Conservation (phyloP, 2,113 vertebrate genomes). For the Otus sunia region DNA sequence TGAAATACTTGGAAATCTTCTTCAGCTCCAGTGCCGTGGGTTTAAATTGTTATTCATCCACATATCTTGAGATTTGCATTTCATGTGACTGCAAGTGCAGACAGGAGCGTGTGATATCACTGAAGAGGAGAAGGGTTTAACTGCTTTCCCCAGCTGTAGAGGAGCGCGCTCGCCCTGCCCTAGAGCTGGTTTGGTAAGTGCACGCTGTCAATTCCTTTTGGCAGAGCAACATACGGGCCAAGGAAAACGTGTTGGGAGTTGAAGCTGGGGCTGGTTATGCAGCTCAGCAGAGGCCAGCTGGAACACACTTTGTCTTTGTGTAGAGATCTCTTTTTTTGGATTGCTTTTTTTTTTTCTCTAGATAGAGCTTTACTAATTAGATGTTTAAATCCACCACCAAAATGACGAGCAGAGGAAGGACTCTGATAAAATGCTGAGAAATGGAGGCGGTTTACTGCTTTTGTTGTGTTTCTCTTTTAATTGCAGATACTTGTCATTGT, state of each 20-base stretch:
- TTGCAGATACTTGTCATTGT: neutral
- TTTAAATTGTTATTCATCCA: neutral
- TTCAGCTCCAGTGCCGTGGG: neutral
- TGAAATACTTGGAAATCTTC: neutral
- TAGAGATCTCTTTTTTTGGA: neutral
- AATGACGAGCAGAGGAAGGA: neutral
- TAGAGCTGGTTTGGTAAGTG: neutral
- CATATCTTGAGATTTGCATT: neutral
- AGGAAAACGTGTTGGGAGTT: neutral
- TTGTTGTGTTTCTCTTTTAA: neutral
- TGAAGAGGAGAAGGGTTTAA: neutral
- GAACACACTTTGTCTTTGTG: neutral
- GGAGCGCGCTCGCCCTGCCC: neutral
- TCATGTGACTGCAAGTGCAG: neutral
- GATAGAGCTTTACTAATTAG: neutral
- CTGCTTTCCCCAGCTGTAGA: neutral
- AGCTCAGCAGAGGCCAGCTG: neutral
- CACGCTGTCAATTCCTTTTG: neutral
- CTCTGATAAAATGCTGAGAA: fast-evolving
- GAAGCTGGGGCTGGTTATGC: neutral
- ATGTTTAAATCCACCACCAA: neutral
- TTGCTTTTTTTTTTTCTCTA: neutral
- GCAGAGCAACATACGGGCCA: neutral
- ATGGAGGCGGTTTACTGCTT: neutral
- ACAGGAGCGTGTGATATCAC: neutral